These are phyloP conservation scores for Hemicentrotus pulcherrimus DNA, from an alignment of 35 echinoderm and acorn worm genomes.

Conservation along the genomic window DNA sequence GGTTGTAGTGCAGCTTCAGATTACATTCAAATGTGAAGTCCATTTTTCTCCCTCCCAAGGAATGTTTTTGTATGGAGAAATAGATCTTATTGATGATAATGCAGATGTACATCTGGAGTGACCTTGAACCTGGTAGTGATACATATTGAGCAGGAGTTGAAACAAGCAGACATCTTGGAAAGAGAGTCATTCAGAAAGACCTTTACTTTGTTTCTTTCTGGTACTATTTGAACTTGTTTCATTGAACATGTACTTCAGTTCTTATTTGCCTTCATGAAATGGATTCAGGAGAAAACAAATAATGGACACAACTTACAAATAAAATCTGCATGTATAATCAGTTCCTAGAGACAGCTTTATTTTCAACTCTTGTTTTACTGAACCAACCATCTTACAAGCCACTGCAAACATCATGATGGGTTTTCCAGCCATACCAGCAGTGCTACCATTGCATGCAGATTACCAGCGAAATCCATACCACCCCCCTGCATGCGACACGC, in stretches of 20 bases:
- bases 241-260: background rate
- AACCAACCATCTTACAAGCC: background rate
- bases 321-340: background rate
- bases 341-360: too few relatives aligned
- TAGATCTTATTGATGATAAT: background rate
- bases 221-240: background rate
- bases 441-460: constrained; percentile 2
- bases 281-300: background rate
- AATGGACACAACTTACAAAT: background rate
- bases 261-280: background rate
- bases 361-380: too few relatives aligned
- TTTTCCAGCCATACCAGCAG: background rate
- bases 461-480: constrained; percentile 23
- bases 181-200: too few relatives aligned
- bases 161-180: too few relatives aligned
- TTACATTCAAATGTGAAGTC: background rate
- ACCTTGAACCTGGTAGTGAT: too few relatives aligned
- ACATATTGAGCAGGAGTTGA: too few relatives aligned
- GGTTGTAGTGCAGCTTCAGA: background rate
- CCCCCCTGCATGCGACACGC: constrained; percentile 20
- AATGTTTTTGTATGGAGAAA: background rate
- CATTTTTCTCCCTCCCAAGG: background rate
- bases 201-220: background rate
- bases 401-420: background rate
- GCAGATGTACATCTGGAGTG: too few relatives aligned